Percentiles rank a stretch among this genome's conserved stretches.
These are phyloP conservation scores for Elephas maximus DNA, from an alignment of 2,113 vertebrate species.

Conservation along the genomic window DNA sequence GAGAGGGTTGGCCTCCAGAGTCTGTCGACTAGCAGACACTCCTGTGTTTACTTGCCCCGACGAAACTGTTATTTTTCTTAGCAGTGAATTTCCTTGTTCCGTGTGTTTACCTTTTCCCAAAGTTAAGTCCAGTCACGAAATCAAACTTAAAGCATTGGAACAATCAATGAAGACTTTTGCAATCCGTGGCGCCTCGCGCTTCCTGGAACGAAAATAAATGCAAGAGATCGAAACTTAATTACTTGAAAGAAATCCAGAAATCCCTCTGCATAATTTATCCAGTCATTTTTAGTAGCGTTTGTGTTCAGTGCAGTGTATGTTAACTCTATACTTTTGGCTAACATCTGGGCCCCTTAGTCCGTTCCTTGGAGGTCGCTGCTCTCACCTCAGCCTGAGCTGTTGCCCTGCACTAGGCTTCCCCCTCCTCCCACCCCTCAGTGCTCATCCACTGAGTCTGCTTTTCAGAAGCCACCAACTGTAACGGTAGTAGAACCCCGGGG, in stretches of 20 bases:
- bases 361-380: background rate
- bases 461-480: background rate
- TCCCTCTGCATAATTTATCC: slow-evolving; percentile 90
- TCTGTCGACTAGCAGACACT: background rate
- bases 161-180: slow-evolving; percentile 89
- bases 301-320: slow-evolving; percentile 71
- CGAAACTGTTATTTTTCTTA: slow-evolving; percentile 30
- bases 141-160: slow-evolving; percentile 83
- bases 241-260: slow-evolving; percentile 92
- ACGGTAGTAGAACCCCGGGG: background rate
- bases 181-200: slow-evolving; percentile 85
- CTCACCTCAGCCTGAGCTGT: background rate
- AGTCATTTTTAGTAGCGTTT: slow-evolving; percentile 82
- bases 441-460: background rate
- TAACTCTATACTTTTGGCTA: slow-evolving; percentile 64
- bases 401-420: fast-evolving
- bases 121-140: slow-evolving; percentile 88
- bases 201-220: slow-evolving; percentile 89
- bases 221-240: slow-evolving; percentile 93
- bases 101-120: slow-evolving; percentile 68
- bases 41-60: background rate
- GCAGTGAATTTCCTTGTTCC: background rate
- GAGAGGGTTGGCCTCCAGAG: fast-evolving
- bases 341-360: background rate
- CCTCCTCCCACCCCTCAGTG: background rate